Evolutionary conservation across 35 echinoderm and acorn worm species (phyloP).

Genomic region (Apostichopus parvimensis): DNA sequence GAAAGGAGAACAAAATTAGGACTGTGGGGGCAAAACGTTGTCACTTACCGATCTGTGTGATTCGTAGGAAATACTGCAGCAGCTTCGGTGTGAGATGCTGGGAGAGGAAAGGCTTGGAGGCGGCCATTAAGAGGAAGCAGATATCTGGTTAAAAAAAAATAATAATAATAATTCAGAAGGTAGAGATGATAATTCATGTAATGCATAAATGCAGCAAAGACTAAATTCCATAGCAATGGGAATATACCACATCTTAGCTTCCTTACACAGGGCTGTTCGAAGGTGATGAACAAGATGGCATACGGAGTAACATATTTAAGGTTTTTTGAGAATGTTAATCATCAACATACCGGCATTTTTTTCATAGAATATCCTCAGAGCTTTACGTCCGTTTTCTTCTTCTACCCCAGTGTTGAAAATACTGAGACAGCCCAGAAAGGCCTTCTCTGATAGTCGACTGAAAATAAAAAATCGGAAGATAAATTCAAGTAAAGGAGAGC

Average conservation of each 20-base stretch:
- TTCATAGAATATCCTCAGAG: constrained; percentile 82
- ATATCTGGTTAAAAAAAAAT: constrained; percentile 37
- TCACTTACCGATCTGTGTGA: constrained; percentile 35
- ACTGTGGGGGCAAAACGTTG: neutral
- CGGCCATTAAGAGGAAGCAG: constrained; percentile 38
- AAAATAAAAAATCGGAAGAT: neutral
- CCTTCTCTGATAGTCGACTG: constrained; percentile 80
- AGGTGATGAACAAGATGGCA: neutral
- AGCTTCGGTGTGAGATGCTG: constrained; percentile 28
- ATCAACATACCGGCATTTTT: constrained; percentile 68
- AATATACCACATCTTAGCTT: neutral
- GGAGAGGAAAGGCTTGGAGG: constrained; percentile 54
- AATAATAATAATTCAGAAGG: neutral
- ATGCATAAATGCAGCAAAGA: no score
- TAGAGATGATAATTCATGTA: neutral
- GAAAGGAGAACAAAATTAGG: no score
- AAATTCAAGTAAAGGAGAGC: neutral
- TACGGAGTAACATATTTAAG: neutral
- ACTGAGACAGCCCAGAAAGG: constrained; percentile 75
- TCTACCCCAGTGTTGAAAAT: constrained; percentile 67
- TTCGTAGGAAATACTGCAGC: constrained; percentile 30
- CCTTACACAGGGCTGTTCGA: neutral
- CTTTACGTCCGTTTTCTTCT: constrained; percentile 79
- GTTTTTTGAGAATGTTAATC: neutral
- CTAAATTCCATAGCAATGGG: no score